phyloP scores from a whole-genome alignment of 1,140 invertebrate genomes.

The Potamilus streckersoni region DNA sequence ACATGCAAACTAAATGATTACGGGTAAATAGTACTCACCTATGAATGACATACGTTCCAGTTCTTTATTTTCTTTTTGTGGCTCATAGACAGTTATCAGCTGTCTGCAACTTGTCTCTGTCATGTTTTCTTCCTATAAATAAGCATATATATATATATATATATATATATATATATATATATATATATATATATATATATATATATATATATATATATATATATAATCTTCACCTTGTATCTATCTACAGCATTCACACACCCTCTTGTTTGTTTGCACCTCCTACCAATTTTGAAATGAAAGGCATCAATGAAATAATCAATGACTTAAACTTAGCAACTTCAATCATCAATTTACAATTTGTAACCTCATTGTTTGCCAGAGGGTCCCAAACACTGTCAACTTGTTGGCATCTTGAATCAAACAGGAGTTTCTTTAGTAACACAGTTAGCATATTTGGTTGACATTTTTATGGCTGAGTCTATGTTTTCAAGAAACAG shows the following conservation, averaged over 20 bases:
- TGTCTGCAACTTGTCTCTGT: constrained; percentile 45
- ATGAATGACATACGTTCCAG: constrained; percentile 44
- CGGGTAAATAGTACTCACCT: constrained; percentile 35
- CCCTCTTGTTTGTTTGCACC: neutral
- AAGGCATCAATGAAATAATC: neutral
- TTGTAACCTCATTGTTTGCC: too few species aligned
- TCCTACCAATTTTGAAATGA: neutral
- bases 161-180: neutral
- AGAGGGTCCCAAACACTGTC: too few species aligned
- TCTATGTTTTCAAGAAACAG: too few species aligned
- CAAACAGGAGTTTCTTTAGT: too few species aligned
- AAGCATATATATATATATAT: constrained; percentile 9
- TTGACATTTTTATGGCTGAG: too few species aligned
- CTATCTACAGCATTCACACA: neutral
- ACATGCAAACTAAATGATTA: neutral
- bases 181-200: neutral
- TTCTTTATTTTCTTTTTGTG: constrained; percentile 42
- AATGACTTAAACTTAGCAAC: neutral
- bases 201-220: constrained; percentile 4
- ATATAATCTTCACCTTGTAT: neutral
- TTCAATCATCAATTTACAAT: too few species aligned
- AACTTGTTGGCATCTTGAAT: too few species aligned
- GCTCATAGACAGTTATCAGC: constrained; percentile 56
- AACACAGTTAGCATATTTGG: too few species aligned
- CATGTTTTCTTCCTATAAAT: constrained; percentile 41